A percentile compares a stretch with the other conserved stretches of the same genome.
Evolutionary conservation across 2,113 vertebrate species (phyloP).

Genomic region (Irena cyanogastra): DNA sequence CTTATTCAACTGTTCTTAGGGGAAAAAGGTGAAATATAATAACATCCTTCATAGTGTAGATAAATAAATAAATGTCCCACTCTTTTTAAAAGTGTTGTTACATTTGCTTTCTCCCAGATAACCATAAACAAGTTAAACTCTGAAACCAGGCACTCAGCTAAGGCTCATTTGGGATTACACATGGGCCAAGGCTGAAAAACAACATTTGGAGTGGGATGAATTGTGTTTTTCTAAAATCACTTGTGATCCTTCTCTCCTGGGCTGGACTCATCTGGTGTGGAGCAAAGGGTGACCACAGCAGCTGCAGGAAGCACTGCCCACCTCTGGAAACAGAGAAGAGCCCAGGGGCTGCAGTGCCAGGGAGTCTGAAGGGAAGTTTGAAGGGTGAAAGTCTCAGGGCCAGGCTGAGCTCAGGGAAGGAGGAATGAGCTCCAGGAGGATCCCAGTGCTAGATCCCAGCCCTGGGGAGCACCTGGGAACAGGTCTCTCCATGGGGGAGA

Average conservation of each 20-base stretch:
- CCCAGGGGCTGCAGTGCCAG: not conserved
- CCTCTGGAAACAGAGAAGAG: not conserved
- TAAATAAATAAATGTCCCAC: not conserved
- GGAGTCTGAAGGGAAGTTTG: not conserved
- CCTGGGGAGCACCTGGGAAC: not conserved
- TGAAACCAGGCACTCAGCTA: not conserved
- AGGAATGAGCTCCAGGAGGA: not conserved
- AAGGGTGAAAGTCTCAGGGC: not conserved
- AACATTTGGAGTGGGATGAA: not conserved
- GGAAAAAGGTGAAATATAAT: not conserved
- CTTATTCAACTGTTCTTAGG: not conserved
- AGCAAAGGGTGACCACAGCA: not conserved
- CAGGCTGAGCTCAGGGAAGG: not conserved
- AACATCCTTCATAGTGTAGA: not conserved
- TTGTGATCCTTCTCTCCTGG: not conserved
- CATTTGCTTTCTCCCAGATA: not conserved
- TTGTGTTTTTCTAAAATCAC: not conserved
- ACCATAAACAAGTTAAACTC: not conserved
- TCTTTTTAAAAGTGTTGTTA: not conserved
- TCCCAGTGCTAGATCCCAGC: not conserved
- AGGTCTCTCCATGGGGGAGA: not conserved
- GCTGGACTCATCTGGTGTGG: not conserved
- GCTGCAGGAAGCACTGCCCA: not conserved
- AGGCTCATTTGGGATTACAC: not conserved
- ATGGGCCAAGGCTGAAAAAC: constrained; percentile 6